A percentile compares a stretch with the other conserved stretches of the same genome.
These are phyloP conservation scores for Xiphophorus maculatus DNA, from an alignment of 2,113 vertebrate genomes.

Conservation along the genomic window DNA sequence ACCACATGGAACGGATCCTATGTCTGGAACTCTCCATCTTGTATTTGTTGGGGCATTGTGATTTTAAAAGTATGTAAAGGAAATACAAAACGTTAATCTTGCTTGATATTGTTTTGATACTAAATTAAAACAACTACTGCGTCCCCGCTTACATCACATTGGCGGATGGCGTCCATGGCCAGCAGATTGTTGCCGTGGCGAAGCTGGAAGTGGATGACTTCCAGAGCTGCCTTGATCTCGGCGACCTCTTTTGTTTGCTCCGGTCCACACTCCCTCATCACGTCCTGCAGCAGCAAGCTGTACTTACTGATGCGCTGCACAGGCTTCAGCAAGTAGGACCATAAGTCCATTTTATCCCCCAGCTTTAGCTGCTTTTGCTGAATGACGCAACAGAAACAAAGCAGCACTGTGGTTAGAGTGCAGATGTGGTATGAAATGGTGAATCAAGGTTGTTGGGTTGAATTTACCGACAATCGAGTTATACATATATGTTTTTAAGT, in stretches of 20 bases:
- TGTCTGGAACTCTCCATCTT: neutral
- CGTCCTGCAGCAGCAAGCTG: conserved; percentile 81
- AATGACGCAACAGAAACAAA: neutral
- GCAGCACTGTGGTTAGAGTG: neutral
- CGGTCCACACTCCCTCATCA: conserved; percentile 71
- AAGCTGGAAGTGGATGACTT: conserved; percentile 81
- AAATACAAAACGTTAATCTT: neutral
- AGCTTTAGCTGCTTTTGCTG: conserved; percentile 80
- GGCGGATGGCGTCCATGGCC: conserved; percentile 82
- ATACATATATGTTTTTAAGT: neutral
- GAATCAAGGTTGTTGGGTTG: neutral
- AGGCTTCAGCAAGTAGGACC: conserved; percentile 81
- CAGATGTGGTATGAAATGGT: neutral
- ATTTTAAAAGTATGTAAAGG: neutral
- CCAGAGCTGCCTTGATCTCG: conserved; percentile 75
- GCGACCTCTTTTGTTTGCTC: conserved; percentile 58
- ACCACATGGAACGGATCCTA: too few species aligned
- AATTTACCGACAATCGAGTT: neutral
- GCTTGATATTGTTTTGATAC: neutral
- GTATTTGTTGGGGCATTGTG: neutral
- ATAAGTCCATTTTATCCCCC: conserved; percentile 81
- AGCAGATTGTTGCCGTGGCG: conserved; percentile 81
- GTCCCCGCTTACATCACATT: conserved; percentile 78
- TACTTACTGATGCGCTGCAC: conserved; percentile 85
- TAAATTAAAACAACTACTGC: neutral